phyloP scores from a whole-genome alignment of 2,113 vertebrate species.

The Podarcis raffonei region DNA sequence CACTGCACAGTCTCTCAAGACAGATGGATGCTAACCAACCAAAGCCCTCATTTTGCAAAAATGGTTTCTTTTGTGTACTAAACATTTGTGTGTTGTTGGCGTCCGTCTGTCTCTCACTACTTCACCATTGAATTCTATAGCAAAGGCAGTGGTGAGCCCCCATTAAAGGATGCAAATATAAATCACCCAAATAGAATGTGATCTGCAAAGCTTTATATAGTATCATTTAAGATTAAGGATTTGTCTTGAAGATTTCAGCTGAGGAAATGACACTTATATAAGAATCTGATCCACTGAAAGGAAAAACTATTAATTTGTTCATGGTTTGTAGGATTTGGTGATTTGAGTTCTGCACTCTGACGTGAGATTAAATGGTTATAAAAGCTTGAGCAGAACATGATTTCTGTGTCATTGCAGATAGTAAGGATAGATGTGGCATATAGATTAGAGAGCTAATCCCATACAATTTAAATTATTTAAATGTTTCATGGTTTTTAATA shows the following conservation, averaged over 20 bases:
- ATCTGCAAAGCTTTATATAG: background rate
- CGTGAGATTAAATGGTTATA: background rate
- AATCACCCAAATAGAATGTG: background rate
- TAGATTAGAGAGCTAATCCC: background rate
- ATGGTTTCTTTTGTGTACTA: background rate
- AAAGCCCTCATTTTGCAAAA: background rate
- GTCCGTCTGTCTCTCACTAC: background rate
- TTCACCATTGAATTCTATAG: background rate
- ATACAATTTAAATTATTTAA: background rate
- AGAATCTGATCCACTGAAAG: background rate
- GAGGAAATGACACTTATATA: constrained; percentile 1
- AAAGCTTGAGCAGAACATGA: background rate
- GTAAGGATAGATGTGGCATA: background rate
- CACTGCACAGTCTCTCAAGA: background rate
- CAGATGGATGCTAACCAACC: background rate
- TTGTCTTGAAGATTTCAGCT: background rate
- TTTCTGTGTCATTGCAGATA: background rate
- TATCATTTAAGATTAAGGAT: constrained; percentile 1
- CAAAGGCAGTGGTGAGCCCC: background rate
- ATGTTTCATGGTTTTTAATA: background rate
- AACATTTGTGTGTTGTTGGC: no score
- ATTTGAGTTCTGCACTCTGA: background rate
- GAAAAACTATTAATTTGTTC: constrained; percentile 3
- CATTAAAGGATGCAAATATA: background rate
- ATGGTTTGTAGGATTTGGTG: background rate